These are phyloP conservation scores for Vandiemenella viatica DNA, from an alignment of 2,888 invertebrate genomes.

Conservation along the genomic window DNA sequence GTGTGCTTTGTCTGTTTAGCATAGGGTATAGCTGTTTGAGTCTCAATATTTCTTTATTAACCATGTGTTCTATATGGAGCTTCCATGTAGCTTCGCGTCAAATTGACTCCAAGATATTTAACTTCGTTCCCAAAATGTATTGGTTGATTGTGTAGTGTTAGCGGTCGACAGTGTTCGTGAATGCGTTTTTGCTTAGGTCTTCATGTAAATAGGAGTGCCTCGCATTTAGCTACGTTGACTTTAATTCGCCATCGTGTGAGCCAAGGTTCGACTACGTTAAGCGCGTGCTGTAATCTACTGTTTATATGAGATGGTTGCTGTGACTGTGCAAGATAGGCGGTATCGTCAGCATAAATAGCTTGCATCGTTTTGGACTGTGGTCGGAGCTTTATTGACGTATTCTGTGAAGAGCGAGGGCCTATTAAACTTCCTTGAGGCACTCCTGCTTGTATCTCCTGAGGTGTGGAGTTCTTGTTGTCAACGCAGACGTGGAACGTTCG, in stretches of 20 bases:
- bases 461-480: neutral
- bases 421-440: slow-evolving; percentile 2
- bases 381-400: neutral
- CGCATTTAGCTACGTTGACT: neutral
- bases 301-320: neutral
- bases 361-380: neutral
- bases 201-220: neutral
- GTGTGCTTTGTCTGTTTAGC: neutral
- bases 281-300: slow-evolving; percentile 1
- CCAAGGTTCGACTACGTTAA: neutral
- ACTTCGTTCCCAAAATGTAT: neutral
- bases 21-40: neutral
- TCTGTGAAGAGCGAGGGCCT: no score
- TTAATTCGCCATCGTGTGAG: neutral
- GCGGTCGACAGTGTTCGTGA: neutral
- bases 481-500: slow-evolving; percentile 1
- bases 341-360: slow-evolving; percentile 1
- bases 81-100: no score
- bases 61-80: neutral
- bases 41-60: neutral
- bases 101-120: slow-evolving; percentile 1
- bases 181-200: neutral
- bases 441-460: neutral
- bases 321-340: neutral
- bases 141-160: neutral